Conservation (phyloP, 2,797 vertebrate genomes). For the Hozukius guyotensis region DNA sequence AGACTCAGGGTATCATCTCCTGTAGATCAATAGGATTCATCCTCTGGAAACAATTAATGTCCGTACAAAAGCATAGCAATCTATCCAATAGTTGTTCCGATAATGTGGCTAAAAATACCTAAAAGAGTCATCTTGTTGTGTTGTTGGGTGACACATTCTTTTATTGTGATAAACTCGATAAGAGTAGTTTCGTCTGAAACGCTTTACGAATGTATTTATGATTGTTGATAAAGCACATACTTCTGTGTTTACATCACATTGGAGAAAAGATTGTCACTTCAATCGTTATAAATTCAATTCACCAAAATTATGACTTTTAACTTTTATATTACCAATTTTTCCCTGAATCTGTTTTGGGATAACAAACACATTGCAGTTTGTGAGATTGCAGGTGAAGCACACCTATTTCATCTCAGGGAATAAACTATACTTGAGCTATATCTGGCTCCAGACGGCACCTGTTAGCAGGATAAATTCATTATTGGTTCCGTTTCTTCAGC, state of each 20-base stretch:
- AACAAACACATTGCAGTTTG: not conserved
- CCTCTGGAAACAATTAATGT: too few species aligned
- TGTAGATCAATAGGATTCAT: too few species aligned
- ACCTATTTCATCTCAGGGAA: not conserved
- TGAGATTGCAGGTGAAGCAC: not conserved
- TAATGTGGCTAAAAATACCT: not conserved
- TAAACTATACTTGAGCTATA: not conserved
- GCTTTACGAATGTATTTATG: too few species aligned
- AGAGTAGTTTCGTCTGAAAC: too few species aligned
- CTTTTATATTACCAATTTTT: not conserved
- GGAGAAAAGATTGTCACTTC: too few species aligned
- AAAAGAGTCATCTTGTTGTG: not conserved
- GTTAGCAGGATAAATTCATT: not conserved
- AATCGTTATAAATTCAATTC: not conserved
- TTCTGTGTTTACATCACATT: too few species aligned
- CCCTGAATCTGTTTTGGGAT: not conserved
- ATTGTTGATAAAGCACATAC: too few species aligned
- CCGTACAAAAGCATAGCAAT: rapidly evolving
- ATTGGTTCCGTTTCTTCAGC: not conserved
- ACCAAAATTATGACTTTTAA: not conserved
- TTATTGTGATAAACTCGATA: too few species aligned
- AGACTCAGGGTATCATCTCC: not conserved
- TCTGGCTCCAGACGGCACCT: not conserved
- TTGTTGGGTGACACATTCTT: not conserved
- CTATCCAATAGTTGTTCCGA: not conserved